Base-by-base conservation (phyloP, 2,888 invertebrate species). In the Diploptera punctata region DNA sequence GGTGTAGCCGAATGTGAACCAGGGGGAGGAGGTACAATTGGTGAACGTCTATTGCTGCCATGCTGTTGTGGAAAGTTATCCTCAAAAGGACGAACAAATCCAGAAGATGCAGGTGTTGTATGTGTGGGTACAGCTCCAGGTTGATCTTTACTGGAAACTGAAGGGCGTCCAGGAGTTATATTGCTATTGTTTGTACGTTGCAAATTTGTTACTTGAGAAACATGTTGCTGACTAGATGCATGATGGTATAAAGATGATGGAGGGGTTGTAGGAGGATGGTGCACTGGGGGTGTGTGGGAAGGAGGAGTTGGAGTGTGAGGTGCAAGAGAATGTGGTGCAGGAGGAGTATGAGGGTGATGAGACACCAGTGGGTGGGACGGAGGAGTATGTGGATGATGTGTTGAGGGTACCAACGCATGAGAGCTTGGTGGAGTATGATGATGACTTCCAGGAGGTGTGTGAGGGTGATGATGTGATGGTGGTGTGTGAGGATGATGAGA, bases 21-120 rank as follows among this genome's bases (percentile, higher is more conserved):
- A 38, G 65, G 29, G 10, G 54, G 47, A 4, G 61, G 33, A 1
- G 70, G 57, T 5, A 73, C 43, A n/a, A 67, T 47, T 10, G 68
- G 67, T 31, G 70, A 67, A 21, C 73, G 54, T 33, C 68, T 69
- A 19, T 33, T 67, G 49, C 60, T 71, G 31, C 68, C 33, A 60
- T 74, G 74, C n/a, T 65, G 68, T 62, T 72, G 73, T 21, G 74
- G 71, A 33, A 74, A 75, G 3, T 80, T 81, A 69, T 83, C 83
- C 69, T 83, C 83, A 74, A 83, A 83, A 0, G 83, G 83, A 31
- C 83, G 78, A 21, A 83, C 83, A 70, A 82, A 82, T 10, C 81
- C 77, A 18, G 65, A 65, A 18, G 65, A 43, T 16, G 26, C 13
- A 26, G 47, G 21, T 9, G 44, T 29, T 18, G 62, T 43, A 18